Base-by-base conservation (phyloP, 2,888 invertebrate species). In the Alviniconcha strummeri region DNA sequence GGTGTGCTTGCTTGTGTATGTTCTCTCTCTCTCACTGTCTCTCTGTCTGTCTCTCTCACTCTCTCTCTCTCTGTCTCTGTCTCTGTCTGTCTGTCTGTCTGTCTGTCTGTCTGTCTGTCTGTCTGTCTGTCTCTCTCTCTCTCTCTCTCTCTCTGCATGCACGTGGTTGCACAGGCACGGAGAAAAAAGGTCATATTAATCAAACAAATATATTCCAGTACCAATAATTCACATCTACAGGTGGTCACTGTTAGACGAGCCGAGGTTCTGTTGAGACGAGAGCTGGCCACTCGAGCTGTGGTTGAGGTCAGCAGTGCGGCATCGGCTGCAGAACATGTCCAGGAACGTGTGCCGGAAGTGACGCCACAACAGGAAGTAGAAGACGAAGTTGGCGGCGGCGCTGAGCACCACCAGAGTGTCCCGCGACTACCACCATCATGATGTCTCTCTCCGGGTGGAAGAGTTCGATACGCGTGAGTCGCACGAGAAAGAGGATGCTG, bases 311-410 rank as follows among this genome's bases (percentile, higher is more conserved):
- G 9, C 54, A 11, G 5, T 74, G 52, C 52, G 74, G 9, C 67
- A 79, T 36, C 67, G 36, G 0, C 54, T 54, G 17, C 79, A 67
- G 19, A 79, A 64, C 67, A 67, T 67, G 17, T 13, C 7, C 8
- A 67, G 67, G 57, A 79, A 79, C 7, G 67, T 67, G 5, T 79
- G 79, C 17, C 74, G 74, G 56, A 81, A 81, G 57, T 57, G 55
- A 5, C 60, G n/a, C 82, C 82, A 84, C 71, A 84, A 36, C 55
- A 81, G 64, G 67, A 57, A 81, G 64, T 81, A 81, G 54, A 81
- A 81, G 11, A 81, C 4, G 54, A 74, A 81, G n/a, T 81, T 81
- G 54, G 81, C 75, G 11, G 64, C 60, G 15, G 75, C 60, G 54
- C 81, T 75, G 17, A 75, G 64, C 36, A 74, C 74, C 5, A 81